Evolutionary conservation across 2,797 vertebrate genomes (phyloP).

Genomic region (Rallus crepitans): DNA sequence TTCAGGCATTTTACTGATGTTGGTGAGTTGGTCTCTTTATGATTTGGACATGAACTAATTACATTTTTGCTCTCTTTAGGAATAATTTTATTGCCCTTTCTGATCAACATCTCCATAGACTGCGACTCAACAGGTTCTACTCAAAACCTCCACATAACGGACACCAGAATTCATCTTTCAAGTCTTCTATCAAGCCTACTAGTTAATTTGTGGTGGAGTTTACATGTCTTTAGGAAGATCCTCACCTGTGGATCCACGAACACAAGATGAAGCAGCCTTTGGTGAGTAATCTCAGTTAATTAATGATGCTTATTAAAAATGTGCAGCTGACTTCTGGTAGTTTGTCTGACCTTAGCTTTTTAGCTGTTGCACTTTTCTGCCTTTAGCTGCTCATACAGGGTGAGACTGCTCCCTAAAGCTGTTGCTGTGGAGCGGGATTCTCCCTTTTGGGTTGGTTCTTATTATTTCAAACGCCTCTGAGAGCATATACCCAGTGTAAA

Average conservation of each 20-base stretch:
- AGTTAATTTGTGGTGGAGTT: not conserved
- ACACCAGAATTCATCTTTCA: not conserved
- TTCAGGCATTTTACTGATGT: not conserved
- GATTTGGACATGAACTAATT: not conserved
- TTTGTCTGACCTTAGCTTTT: not conserved
- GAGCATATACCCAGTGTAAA: not conserved
- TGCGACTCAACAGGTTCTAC: not conserved
- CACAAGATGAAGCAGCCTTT: not conserved
- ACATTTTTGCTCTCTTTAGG: not conserved
- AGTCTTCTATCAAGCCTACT: not conserved
- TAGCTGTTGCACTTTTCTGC: not conserved
- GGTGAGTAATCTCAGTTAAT: not conserved
- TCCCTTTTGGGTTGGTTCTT: not conserved
- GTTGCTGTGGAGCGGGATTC: not conserved
- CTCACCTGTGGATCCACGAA: accelerated
- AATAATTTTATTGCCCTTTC: not conserved
- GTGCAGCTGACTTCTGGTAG: not conserved
- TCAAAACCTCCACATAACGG: not conserved
- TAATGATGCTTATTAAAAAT: not conserved
- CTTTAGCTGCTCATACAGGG: not conserved
- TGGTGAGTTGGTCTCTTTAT: not conserved
- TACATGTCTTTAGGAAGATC: not conserved
- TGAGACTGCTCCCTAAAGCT: not conserved
- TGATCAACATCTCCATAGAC: not conserved
- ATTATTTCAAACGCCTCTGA: too few relatives aligned